phyloP scores from a whole-genome alignment of 2,888 invertebrate genomes.

The Scelioninae gen. 2 region DNA sequence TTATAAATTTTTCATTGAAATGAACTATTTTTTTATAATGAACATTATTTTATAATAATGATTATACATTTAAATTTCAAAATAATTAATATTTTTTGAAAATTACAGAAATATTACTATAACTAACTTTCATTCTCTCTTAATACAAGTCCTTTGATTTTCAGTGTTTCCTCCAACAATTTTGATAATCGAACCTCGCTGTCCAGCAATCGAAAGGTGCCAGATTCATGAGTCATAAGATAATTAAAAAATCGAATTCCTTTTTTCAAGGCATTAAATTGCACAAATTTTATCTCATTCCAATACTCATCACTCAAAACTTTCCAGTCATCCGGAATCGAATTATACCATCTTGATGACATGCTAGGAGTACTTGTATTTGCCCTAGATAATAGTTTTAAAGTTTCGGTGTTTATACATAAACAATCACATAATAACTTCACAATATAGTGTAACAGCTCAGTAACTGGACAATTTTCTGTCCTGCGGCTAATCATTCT shows the following conservation, averaged over 20 bases:
- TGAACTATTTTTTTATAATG: too few species aligned
- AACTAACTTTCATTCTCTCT: conserved; percentile 70
- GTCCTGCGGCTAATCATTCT: conserved; percentile 62
- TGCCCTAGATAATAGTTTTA: conserved; percentile 46
- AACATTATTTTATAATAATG: too few species aligned
- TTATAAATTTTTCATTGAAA: too few species aligned
- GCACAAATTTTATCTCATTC: conserved; percentile 62
- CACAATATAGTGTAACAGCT: conserved; percentile 58
- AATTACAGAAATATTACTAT: not conserved
- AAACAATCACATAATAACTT: conserved; percentile 68
- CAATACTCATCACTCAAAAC: conserved; percentile 62
- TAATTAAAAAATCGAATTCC: conserved; percentile 70
- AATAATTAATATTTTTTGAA: too few species aligned
- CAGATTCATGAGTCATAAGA: conserved; percentile 68
- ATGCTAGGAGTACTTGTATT: conserved; percentile 24
- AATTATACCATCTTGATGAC: conserved; percentile 20
- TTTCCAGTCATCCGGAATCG: conserved; percentile 54
- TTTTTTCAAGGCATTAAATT: conserved; percentile 64
- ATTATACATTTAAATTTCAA: too few species aligned
- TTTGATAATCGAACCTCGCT: conserved; percentile 69
- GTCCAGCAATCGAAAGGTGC: conserved; percentile 67
- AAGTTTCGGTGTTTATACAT: conserved; percentile 62
- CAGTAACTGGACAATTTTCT: conserved; percentile 16
- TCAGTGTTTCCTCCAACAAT: conserved; percentile 66
- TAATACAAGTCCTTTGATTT: conserved; percentile 64